phyloP scores from a whole-genome alignment of 1,140 invertebrate genomes.

The Agrypnia vestita region DNA sequence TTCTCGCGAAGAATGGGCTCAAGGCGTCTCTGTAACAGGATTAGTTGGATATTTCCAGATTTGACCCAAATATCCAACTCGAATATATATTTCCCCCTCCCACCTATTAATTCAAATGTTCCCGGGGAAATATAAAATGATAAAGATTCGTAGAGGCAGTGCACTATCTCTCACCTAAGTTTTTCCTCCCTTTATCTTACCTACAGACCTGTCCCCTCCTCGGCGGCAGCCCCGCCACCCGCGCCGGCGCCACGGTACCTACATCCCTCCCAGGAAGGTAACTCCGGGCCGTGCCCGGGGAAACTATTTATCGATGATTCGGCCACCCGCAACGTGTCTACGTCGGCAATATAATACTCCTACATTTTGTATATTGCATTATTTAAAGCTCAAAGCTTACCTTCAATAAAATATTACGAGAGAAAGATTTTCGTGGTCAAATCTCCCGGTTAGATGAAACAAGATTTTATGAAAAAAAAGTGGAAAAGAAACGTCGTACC shows the following conservation, averaged over 20 bases:
- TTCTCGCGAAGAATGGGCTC: conserved; percentile 50
- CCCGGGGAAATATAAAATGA: conserved; percentile 54
- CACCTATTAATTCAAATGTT: conserved; percentile 57
- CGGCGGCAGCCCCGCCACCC: conserved; percentile 15
- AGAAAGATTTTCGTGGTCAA: too few species aligned
- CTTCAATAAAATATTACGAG: too few species aligned
- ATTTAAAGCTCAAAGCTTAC: too few species aligned
- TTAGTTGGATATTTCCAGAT: conserved; percentile 50
- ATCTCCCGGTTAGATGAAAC: too few species aligned
- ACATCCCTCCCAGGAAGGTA: conserved; percentile 57
- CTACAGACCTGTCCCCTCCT: conserved; percentile 41
- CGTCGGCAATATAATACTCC: too few species aligned
- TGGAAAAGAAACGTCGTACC: too few species aligned
- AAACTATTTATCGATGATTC: conserved; percentile 48
- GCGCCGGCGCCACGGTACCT: conserved; percentile 58
- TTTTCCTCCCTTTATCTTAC: conserved; percentile 60
- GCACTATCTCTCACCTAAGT: conserved; percentile 61
- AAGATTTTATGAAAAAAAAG: too few species aligned
- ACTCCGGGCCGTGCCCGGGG: conserved; percentile 38
- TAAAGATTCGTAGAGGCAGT: conserved; percentile 55
- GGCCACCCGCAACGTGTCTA: background rate
- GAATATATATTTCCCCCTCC: conserved; percentile 44
- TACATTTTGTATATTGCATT: too few species aligned
- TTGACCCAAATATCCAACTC: conserved; percentile 57
- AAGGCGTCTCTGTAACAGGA: conserved; percentile 48